Conservation (phyloP, 2,888 invertebrate genomes). For the Lasioglossum lativentre region DNA sequence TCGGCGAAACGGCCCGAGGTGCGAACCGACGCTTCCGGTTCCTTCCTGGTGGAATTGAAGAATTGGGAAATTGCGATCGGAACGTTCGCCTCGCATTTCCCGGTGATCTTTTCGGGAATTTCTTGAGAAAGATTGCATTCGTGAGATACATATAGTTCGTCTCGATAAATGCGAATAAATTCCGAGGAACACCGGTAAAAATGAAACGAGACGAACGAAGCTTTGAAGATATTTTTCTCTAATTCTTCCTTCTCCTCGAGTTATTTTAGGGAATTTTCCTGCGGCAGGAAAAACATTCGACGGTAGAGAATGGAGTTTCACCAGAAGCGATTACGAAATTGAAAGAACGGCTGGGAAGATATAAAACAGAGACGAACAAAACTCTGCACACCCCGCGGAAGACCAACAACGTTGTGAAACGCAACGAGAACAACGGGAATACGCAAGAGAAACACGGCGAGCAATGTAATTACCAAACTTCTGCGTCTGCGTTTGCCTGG, state of each 20-base stretch:
- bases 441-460: background rate
- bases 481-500: background rate
- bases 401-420: background rate
- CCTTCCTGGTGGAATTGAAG: background rate
- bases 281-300: background rate
- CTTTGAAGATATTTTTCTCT: background rate
- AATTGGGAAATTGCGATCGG: background rate
- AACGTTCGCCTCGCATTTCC: background rate
- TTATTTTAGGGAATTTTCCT: background rate
- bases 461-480: conserved; percentile 7
- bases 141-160: background rate
- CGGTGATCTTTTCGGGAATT: background rate
- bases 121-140: background rate
- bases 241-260: background rate
- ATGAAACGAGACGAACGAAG: too few relatives aligned
- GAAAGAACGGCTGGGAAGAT: background rate
- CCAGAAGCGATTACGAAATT: background rate
- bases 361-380: background rate
- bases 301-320: background rate
- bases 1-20: background rate
- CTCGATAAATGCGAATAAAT: background rate
- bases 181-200: background rate
- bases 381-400: background rate
- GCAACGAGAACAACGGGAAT: background rate
- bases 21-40: background rate